These are phyloP conservation scores for Eucera pruinosa DNA, from an alignment of 2,888 invertebrate genomes.

Conservation along the genomic window DNA sequence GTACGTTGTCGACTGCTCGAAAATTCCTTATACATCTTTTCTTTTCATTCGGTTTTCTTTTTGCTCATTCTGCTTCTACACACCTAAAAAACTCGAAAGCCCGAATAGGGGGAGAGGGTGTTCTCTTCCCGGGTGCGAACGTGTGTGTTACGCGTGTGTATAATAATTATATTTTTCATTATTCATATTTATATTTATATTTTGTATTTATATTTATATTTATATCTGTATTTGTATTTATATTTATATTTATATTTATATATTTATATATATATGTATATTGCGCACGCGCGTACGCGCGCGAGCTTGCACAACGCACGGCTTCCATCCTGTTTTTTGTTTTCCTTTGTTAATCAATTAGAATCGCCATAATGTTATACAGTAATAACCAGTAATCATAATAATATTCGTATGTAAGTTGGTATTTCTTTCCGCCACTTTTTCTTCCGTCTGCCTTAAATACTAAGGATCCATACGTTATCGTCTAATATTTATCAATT, in stretches of 20 bases:
- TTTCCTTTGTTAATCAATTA: slow-evolving; percentile 54
- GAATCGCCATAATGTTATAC: slow-evolving; percentile 68
- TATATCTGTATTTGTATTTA: slow-evolving; percentile 38
- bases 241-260: slow-evolving; percentile 48
- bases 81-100: slow-evolving; percentile 42
- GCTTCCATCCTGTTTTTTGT: slow-evolving; percentile 5
- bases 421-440: slow-evolving; percentile 70
- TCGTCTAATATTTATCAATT: slow-evolving; percentile 79
- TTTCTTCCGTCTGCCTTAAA: slow-evolving; percentile 76
- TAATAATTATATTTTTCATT: slow-evolving; percentile 59
- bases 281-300: slow-evolving; percentile 41
- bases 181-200: slow-evolving; percentile 45
- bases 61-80: slow-evolving; percentile 37
- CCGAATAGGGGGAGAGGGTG: slow-evolving; percentile 33
- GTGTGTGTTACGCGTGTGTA: slow-evolving; percentile 47
- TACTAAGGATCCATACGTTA: slow-evolving; percentile 78
- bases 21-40: slow-evolving; percentile 3
- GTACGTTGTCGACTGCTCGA: background rate
- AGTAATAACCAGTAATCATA: slow-evolving; percentile 70
- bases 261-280: slow-evolving; percentile 47
- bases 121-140: slow-evolving; percentile 67
- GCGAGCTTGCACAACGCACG: slow-evolving; percentile 42
- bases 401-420: slow-evolving; percentile 77
- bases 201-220: slow-evolving; percentile 42
- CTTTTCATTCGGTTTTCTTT: slow-evolving; percentile 12